phyloP scores from a whole-genome alignment of 2,113 vertebrate genomes.

The Semicossyphus pulcher region DNA sequence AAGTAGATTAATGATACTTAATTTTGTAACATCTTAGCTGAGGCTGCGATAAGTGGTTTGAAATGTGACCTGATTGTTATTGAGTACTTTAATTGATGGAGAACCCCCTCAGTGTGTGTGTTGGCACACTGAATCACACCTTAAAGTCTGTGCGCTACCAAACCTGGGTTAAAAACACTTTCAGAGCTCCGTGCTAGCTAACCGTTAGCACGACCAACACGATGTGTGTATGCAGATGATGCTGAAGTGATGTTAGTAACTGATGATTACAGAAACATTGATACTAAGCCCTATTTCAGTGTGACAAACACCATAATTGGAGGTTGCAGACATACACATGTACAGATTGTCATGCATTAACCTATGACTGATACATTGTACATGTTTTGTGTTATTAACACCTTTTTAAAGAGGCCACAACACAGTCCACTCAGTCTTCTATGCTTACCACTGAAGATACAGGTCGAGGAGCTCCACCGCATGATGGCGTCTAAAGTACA shows the following conservation, averaged over 20 bases:
- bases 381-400: conserved; percentile 55
- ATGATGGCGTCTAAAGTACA: conserved; percentile 17
- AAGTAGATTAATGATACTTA: too few relatives aligned
- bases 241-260: conserved; percentile 17
- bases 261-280: conserved; percentile 47
- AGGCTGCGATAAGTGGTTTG: not conserved
- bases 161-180: conserved; percentile 61
- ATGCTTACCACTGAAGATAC: conserved; percentile 32
- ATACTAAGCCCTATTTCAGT: conserved; percentile 62
- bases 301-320: conserved; percentile 64
- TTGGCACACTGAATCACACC: too few relatives aligned
- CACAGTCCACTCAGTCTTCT: conserved; percentile 39
- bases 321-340: conserved; percentile 68
- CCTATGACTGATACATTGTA: conserved; percentile 71
- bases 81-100: too few relatives aligned
- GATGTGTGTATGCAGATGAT: conserved; percentile 42
- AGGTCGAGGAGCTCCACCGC: conserved; percentile 20
- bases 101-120: too few relatives aligned
- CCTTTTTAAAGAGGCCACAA: conserved; percentile 54
- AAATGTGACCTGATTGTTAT: not conserved
- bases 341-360: conserved; percentile 83
- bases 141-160: conserved; percentile 6
- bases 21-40: not conserved
- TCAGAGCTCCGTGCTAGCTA: conserved; percentile 31
- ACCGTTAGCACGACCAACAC: conserved; percentile 32